phyloP scores from a whole-genome alignment of 92 coral and sea anemone genomes.

The Palythoa caribaeorum region DNA sequence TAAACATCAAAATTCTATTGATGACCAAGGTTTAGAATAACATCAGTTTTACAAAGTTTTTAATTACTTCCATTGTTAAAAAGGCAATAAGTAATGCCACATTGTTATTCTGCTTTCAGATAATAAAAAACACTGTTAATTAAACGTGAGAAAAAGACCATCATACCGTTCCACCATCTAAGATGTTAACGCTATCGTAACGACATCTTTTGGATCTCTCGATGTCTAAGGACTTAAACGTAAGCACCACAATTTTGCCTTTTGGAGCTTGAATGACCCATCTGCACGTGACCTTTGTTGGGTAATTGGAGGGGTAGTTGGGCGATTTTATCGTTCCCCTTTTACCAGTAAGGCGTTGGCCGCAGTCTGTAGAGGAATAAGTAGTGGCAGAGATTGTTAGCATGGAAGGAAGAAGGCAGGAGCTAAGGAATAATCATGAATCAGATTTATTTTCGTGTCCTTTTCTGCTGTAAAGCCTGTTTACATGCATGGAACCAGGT shows the following conservation, averaged over 20 bases:
- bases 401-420: too few relatives aligned
- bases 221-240: conserved; percentile 66
- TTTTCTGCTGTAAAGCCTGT: background rate
- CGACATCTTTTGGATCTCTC: conserved; percentile 78
- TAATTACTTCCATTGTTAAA: too few relatives aligned
- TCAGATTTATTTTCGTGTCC: background rate
- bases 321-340: conserved; percentile 72
- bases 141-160: background rate
- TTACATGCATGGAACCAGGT: background rate
- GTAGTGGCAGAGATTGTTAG: background rate
- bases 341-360: conserved; percentile 60
- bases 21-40: too few relatives aligned
- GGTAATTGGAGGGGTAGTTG: conserved; percentile 71
- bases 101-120: background rate
- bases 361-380: conserved; percentile 60
- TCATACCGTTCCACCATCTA: conserved; percentile 78
- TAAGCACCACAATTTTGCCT: conserved; percentile 60
- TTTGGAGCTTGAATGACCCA: conserved; percentile 70
- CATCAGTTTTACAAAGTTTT: too few relatives aligned
- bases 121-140: too few relatives aligned
- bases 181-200: conserved; percentile 72
- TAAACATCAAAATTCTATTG: too few relatives aligned
- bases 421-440: too few relatives aligned
- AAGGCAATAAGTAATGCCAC: too few relatives aligned
- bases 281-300: conserved; percentile 68